Evolutionary conservation across 2,888 invertebrate species (phyloP), one percentile per base, ranked within the genome.

Genomic region (Rotaria socialis): DNA sequence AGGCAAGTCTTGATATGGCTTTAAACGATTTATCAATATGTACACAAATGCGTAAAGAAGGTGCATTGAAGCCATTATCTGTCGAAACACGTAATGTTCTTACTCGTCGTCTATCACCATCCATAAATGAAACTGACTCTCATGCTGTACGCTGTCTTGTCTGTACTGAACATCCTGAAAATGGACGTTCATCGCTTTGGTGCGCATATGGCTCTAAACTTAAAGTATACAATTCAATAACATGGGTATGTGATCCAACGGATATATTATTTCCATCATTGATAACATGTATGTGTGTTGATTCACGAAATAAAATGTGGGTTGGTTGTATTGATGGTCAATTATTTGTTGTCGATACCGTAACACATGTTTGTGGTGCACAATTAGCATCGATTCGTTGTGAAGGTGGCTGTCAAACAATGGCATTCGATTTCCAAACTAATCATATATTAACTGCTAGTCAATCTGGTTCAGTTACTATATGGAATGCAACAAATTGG

Each of bases 351-450:
- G 80, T 80, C 22, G 80, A 80, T 47, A 80, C 80, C 43, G 10
- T 47, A 24, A 80, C 80, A 80, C 80, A n/a, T 24, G 47, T 47
- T n/a, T 80, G 80, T 47, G 22, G 47, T 24, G 0, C 47, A 80
- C 43, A 80, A 80, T n/a, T 80, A 80, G 2, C 80, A 24, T 47
- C 80, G 3, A 80, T 80, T 80, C 11, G n/a, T 11, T 43, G 19
- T 14, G 80, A 80, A 80, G 80, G 80, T 80, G 43, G 80, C 24
- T 80, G 47, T 80, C 80, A 47, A 80, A 80, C 47, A 14, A 47
- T 80, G 3, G 80, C 22, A 43, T 43, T 43, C 24, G 47, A 80
- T 47, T 1, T 19, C 24, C 5, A 4, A 19, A 22, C 16, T 67
- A 67, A 67, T 67, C 35, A 67, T 19, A 67, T 67, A 19, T 19